Base-by-base conservation (phyloP, 2,888 invertebrate genomes). In the Norana najaformis region DNA sequence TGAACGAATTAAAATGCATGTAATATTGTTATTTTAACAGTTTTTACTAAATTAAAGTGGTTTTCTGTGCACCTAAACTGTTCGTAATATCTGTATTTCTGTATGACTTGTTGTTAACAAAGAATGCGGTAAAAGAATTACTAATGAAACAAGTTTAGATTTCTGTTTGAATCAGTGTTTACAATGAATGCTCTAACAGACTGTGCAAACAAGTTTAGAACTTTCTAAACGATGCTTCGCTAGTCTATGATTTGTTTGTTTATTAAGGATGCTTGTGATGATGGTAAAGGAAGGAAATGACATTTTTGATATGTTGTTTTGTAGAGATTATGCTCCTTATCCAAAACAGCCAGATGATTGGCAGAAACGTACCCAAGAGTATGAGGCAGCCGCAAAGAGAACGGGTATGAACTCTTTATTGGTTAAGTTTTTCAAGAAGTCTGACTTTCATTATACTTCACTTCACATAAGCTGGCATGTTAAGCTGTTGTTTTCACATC, bases 341-440 rank as follows among this genome's bases (percentile, higher is more conserved):
- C 35, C 85, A 36, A 85, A 85, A 23, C 85, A 35, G 85, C 85
- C 85, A 37, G 85, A 35, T 6, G 85, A 85, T 36, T 85, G 37
- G 35, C 85, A 85, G 38, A 30, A 20, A 20, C 37, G 89, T n/a
- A 89, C 83, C 20, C 83, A 89, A 36, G 83, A 90, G 53, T 90
- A 90, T n/a, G 90, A 90, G 83, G 41, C 39, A 39, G 89, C 89
- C 11, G 90, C 90, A 34, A 34, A 89, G 85, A 41, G 89, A 89
- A 41, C 90, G 5, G 90, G 90, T 90, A 89, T 20, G 90, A 82
- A 83, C 34, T 23, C 30, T 35, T 83, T 38, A 14, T 53, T 23
- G 30, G 34, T 47, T 69, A 20, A 18, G n/a, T 38, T 85, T 41
- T 69, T 69, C 69, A 69, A 53, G 53, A 53, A 53, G 2, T 30